Percentiles rank a stretch among this genome's conserved stretches.
These are phyloP conservation scores for Egretta garzetta DNA, from an alignment of 2,113 vertebrate genomes.

Conservation along the genomic window DNA sequence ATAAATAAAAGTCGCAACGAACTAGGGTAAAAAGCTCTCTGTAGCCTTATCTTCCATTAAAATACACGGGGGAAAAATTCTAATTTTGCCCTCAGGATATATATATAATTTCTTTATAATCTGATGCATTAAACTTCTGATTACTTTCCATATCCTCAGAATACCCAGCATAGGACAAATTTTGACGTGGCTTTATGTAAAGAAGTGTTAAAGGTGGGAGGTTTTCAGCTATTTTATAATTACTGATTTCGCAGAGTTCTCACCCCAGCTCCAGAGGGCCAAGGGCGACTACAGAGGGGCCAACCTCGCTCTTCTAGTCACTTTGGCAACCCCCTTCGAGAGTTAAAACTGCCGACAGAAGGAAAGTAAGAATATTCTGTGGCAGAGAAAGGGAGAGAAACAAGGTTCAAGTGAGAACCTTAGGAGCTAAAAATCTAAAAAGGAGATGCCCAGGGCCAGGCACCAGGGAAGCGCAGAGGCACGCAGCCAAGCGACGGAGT, in stretches of 20 bases:
- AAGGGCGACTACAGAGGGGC: neutral
- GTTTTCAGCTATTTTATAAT: neutral
- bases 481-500: rapidly evolving
- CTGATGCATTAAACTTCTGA: neutral
- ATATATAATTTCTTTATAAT: neutral
- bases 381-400: neutral
- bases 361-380: neutral
- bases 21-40: neutral
- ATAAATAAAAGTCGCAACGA: neutral
- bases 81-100: neutral
- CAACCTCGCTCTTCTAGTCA: rapidly evolving
- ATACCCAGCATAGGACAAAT: neutral
- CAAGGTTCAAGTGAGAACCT: neutral
- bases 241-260: neutral
- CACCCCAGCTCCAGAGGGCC: neutral
- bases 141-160: neutral
- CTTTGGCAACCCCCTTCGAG: neutral
- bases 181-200: neutral
- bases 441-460: neutral
- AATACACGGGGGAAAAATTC: neutral
- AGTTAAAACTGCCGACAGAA: neutral
- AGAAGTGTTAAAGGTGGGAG: neutral
- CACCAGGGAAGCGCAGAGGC: neutral
- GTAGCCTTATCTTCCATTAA: neutral
- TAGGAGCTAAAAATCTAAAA: neutral